A percentile compares a stretch with the other conserved stretches of the same genome.
Conservation (phyloP, 1,140 invertebrate genomes). For the Scaptodrosophila lebanonensis region DNA sequence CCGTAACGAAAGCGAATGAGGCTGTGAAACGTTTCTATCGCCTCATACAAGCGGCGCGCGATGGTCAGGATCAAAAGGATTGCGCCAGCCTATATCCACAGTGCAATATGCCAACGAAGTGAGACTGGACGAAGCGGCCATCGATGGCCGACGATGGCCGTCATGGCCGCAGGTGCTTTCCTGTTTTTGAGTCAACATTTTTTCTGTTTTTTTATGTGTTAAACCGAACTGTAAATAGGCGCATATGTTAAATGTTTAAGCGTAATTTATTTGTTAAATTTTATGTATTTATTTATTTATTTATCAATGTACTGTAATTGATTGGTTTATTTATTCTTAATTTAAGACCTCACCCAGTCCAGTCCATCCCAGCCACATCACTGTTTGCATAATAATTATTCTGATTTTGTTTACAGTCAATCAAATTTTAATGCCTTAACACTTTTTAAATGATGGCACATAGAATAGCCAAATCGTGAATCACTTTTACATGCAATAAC, state of each 20-base stretch:
- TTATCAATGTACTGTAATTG: conserved; percentile 32
- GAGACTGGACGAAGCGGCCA: conserved; percentile 1
- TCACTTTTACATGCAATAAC: too few species aligned
- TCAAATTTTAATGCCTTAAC: too few species aligned
- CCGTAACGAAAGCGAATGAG: conserved; percentile 80
- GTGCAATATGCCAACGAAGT: conserved; percentile 78
- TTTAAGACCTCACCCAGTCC: conserved; percentile 6
- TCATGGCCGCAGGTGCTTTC: conserved; percentile 20
- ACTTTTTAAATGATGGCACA: background rate
- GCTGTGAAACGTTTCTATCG: conserved; percentile 86
- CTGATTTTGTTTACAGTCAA: conserved; percentile 76
- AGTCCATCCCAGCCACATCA: too few species aligned
- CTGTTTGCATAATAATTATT: conserved; percentile 67
- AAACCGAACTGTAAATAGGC: conserved; percentile 65
- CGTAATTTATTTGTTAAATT: conserved; percentile 58
- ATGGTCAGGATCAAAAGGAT: conserved; percentile 88
- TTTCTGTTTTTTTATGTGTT: too few species aligned
- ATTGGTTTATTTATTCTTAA: conserved; percentile 27
- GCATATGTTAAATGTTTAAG: conserved; percentile 29
- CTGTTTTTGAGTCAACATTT: conserved; percentile 56
- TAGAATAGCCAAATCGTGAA: too few species aligned
- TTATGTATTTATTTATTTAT: conserved; percentile 65
- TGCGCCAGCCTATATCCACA: conserved; percentile 83
- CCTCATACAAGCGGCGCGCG: conserved; percentile 87
- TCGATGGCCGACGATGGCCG: background rate